phyloP scores from a whole-genome alignment of 2,888 invertebrate genomes.

The Silvanus unidentatus region DNA sequence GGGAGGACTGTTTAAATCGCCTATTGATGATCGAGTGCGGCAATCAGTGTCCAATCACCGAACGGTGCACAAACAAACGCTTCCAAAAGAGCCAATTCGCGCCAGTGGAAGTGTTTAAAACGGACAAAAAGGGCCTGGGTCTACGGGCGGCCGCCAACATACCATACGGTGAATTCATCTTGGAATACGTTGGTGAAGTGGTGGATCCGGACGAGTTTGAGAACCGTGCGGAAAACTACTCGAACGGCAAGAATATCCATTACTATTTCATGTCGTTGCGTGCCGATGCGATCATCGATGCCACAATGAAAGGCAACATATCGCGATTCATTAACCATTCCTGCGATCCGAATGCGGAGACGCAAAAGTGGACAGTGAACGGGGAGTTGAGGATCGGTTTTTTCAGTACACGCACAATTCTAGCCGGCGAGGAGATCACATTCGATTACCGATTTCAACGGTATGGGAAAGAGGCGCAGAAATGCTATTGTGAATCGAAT shows the following conservation, averaged over 20 bases:
- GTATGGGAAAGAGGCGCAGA: constrained; percentile 96
- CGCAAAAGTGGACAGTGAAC: constrained; percentile 95
- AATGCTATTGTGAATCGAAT: constrained; percentile 85
- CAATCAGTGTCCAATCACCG: constrained; percentile 79
- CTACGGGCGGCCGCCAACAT: constrained; percentile 72
- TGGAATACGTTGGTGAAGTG: constrained; percentile 99
- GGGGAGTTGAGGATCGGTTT: constrained; percentile 94
- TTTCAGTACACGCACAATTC: constrained; percentile 80
- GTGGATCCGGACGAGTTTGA: constrained; percentile 86
- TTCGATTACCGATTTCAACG: constrained; percentile 98
- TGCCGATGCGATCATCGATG: constrained; percentile 92
- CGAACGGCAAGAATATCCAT: constrained; percentile 83
- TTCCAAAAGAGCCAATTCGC: constrained; percentile 87
- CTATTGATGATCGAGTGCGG: constrained; percentile 98
- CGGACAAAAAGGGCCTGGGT: constrained; percentile 94
- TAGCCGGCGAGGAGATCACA: constrained; percentile 89
- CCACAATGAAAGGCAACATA: constrained; percentile 90
- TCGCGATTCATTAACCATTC: constrained; percentile 98
- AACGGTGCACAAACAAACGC: constrained; percentile 88
- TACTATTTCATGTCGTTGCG: constrained; percentile 97
- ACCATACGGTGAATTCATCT: constrained; percentile 79
- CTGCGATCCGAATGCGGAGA: constrained; percentile 97
- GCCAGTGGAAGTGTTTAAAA: constrained; percentile 78
- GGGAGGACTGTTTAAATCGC: constrained; percentile 93
- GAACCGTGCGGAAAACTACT: constrained; percentile 80